Percentiles rank a stretch among this genome's conserved stretches.
Evolutionary conservation across 2,113 vertebrate species (phyloP).

Genomic region (Cyphomyrus discorhynchus): DNA sequence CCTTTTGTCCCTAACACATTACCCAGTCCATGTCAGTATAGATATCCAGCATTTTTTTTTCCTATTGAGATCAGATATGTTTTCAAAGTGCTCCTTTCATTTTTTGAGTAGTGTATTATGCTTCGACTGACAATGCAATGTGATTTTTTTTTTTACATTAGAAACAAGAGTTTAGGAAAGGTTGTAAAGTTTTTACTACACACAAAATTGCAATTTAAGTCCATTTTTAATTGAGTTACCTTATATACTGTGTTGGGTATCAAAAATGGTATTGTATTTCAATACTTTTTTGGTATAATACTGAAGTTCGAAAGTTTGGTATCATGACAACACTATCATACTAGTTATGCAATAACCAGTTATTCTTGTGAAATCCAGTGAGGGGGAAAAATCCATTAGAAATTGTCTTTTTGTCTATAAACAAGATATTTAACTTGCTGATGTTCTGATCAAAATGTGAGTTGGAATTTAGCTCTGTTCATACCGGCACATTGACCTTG

Average conservation of each 20-base stretch:
- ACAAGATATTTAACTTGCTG: not conserved
- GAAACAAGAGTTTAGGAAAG: not conserved
- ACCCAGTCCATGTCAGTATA: too few species aligned
- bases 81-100: too few species aligned
- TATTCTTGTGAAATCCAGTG: not conserved
- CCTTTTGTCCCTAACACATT: too few species aligned
- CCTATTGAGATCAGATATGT: too few species aligned
- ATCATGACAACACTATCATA: not conserved
- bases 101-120: not conserved
- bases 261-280: not conserved
- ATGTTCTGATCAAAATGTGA: not conserved
- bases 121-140: not conserved
- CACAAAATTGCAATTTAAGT: not conserved
- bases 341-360: not conserved
- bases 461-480: slow-evolving; percentile 25
- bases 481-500: slow-evolving; percentile 89
- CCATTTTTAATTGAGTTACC: not conserved
- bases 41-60: too few species aligned
- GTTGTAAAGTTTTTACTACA: not conserved
- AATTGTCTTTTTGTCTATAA: not conserved
- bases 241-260: not conserved
- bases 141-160: not conserved
- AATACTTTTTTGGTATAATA: not conserved
- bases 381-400: not conserved
- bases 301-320: not conserved